phyloP scores from a whole-genome alignment of 1,140 invertebrate genomes.

The Spodoptera litura region DNA sequence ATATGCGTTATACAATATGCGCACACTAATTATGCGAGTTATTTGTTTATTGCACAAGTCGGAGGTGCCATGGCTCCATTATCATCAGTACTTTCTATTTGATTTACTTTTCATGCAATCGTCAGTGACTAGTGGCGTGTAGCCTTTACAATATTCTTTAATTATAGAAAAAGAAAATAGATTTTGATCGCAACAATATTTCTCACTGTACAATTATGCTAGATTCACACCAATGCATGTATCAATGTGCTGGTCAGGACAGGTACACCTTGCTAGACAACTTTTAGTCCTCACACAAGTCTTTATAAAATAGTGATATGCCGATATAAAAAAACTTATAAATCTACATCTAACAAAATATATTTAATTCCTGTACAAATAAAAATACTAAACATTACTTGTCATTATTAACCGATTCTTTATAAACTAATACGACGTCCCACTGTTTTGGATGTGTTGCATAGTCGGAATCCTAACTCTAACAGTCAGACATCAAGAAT shows the following conservation, averaged over 20 bases:
- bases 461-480: slow-evolving; percentile 15
- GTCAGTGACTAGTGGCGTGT: neutral
- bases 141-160: neutral
- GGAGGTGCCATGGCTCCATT: no score
- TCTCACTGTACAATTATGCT: neutral
- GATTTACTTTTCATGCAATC: neutral
- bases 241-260: no score
- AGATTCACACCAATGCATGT: neutral
- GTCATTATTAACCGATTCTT: slow-evolving; percentile 17
- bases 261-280: neutral
- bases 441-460: slow-evolving; percentile 14
- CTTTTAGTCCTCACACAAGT: neutral
- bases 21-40: no score
- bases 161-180: neutral
- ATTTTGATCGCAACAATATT: neutral
- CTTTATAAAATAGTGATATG: slow-evolving; percentile 18
- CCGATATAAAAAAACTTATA: slow-evolving; percentile 29
- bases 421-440: slow-evolving; percentile 1
- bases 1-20: no score
- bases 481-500: slow-evolving; percentile 2
- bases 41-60: no score
- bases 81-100: no score
- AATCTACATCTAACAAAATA: slow-evolving; percentile 22
- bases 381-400: slow-evolving; percentile 28
- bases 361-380: slow-evolving; percentile 36